phyloP scores from a whole-genome alignment of 2,797 vertebrate species.

The Falco concolor region DNA sequence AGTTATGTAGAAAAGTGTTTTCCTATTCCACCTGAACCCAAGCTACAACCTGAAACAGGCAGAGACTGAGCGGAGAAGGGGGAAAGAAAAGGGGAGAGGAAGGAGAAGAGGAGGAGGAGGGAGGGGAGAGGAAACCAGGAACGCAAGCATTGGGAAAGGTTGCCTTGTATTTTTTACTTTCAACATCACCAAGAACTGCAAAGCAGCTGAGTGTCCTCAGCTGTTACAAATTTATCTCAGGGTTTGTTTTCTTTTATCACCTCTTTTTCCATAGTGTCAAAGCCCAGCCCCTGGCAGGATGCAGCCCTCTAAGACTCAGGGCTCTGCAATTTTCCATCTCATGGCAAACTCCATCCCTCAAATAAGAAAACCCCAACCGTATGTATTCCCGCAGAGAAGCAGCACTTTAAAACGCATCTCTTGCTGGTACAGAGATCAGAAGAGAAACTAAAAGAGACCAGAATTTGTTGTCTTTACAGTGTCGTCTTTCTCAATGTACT shows the following conservation, averaged over 20 bases:
- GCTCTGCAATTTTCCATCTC: background rate
- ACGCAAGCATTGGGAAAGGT: background rate
- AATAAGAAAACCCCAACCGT: background rate
- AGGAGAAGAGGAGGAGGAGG: background rate
- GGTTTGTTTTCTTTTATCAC: accelerated
- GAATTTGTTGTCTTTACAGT: background rate
- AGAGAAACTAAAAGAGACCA: background rate
- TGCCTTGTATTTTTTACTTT: background rate
- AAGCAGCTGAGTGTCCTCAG: background rate
- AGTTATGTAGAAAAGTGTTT: background rate
- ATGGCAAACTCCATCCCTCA: background rate
- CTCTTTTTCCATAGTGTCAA: background rate
- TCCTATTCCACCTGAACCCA: background rate
- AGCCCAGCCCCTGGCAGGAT: background rate
- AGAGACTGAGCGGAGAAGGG: background rate
- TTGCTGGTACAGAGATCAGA: background rate
- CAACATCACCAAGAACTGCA: background rate
- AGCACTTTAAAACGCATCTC: background rate
- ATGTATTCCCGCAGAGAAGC: accelerated
- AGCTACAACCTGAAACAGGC: background rate
- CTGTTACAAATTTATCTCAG: background rate
- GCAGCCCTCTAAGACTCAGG: background rate
- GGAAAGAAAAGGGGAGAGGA: background rate
- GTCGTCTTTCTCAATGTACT: background rate
- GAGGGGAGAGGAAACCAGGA: background rate